These are phyloP conservation scores for Exaiptasia diaphana DNA, from an alignment of 64 coral and sea anemone species.

Conservation along the genomic window DNA sequence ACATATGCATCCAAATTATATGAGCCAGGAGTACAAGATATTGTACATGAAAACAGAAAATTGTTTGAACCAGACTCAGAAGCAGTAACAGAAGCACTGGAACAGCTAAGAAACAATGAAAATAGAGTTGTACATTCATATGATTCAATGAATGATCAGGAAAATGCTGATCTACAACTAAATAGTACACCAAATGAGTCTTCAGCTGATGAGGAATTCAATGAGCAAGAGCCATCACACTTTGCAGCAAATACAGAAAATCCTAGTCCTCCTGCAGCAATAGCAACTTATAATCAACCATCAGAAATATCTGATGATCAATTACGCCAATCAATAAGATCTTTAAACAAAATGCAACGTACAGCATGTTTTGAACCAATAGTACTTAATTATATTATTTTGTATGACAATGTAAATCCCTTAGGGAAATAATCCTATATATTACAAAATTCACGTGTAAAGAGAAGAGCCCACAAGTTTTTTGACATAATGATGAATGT, in stretches of 20 bases:
- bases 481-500: too few species aligned
- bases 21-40: slow-evolving; percentile 22
- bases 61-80: slow-evolving; percentile 40
- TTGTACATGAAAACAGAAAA: slow-evolving; percentile 13
- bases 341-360: background rate
- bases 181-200: background rate
- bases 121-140: background rate
- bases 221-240: slow-evolving; percentile 24
- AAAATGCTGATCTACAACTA: slow-evolving; percentile 14
- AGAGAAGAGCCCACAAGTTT: too few species aligned
- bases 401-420: too few species aligned
- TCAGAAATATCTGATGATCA: slow-evolving; percentile 39
- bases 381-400: too few species aligned
- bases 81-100: slow-evolving; percentile 30
- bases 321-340: slow-evolving; percentile 17
- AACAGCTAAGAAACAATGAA: slow-evolving; percentile 39
- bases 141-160: slow-evolving; percentile 23
- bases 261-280: background rate
- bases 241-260: background rate
- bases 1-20: slow-evolving; percentile 45
- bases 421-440: too few species aligned
- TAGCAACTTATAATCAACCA: slow-evolving; percentile 11
- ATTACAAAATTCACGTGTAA: too few species aligned
- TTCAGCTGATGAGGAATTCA: background rate
- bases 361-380: too few species aligned